Evolutionary conservation across 92 coral and sea anemone genomes (phyloP), one percentile per base, ranked within the genome.

Genomic region (Porites lobata): DNA sequence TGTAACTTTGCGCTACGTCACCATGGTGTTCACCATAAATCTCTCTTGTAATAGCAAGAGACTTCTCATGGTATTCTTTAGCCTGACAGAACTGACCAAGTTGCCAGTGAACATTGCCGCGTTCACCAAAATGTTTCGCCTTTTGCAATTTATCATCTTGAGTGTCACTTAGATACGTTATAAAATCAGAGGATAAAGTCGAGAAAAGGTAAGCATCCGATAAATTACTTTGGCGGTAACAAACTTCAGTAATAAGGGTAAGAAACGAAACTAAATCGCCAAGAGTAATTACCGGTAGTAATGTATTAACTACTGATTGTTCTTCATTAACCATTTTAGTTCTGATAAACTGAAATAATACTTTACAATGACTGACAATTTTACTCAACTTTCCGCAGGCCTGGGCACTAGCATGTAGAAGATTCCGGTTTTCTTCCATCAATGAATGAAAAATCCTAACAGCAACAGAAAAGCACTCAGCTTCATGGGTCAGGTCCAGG

Each of bases 361-460:
- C 66, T 7, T 7, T 56, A 9, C 59, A 56, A 56, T 56, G 59
- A 56, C 12, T 8, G 12, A 8, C 7, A 56, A 15, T 14, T 62
- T 0, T 15, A 0, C 66, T 18, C 12, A 62, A 3, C 66, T 62
- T 62, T 18, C 1, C 8, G 66, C 21, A 62, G 7, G 18, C 4
- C 20, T 7, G 29, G 29, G 29, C 66, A 62, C 66, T 62, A 2
- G 66, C 22, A 61, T 0, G 5, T 12, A 61, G 7, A 0, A 61
- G 65, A 0, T 61, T 19, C 17, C 0, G 0, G 10, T 54, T 13
- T 0, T 54, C 1, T 1, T 54, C 3, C 0, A 54, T 6, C 0
- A 54, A 54, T 9, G 59, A 54, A 13, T 0, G 0, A 9, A 54
- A 54, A 54, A 54, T 54, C 11, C 1, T 22, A 22, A 22, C 24